phyloP scores from a whole-genome alignment of 2,888 invertebrate species.

The Cactoblastis cactorum region DNA sequence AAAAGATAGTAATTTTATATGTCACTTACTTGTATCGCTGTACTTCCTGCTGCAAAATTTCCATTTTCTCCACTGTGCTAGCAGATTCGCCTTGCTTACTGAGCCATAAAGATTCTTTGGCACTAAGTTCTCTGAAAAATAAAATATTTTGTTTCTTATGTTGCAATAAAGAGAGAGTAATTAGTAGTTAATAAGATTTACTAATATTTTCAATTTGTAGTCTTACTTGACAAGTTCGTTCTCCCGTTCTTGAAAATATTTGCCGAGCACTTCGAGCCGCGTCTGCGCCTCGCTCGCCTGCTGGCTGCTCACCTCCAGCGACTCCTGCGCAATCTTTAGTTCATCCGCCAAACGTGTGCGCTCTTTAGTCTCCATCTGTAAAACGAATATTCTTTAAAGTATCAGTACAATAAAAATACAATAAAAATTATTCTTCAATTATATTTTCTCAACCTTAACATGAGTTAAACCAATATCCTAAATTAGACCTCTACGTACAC shows the following conservation, averaged over 20 bases:
- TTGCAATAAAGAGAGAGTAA: no score
- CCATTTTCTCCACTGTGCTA: conserved; percentile 88
- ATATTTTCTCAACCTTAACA: no score
- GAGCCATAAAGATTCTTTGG: conserved; percentile 87
- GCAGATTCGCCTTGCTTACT: conserved; percentile 90
- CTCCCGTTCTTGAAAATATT: conserved; percentile 95
- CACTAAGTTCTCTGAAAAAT: conserved; percentile 83
- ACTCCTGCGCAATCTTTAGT: conserved; percentile 46
- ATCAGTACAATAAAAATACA: no score
- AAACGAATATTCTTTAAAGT: no score
- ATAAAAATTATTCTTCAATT: no score
- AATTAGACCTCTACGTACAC: no score
- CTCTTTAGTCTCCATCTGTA: conserved; percentile 57
- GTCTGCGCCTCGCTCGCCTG: conserved; percentile 86
- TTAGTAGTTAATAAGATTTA: no score
- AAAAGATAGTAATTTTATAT: no score
- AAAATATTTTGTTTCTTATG: neutral
- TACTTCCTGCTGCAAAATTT: conserved; percentile 87
- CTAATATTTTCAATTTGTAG: no score
- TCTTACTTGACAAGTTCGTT: conserved; percentile 89
- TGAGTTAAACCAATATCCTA: no score
- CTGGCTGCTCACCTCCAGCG: conserved; percentile 48
- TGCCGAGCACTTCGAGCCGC: conserved; percentile 90
- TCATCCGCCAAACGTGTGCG: conserved; percentile 52
- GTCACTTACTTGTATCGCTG: conserved; percentile 88